A percentile compares a stretch with the other conserved stretches of the same genome.
These are phyloP conservation scores for Pelodiscus sinensis DNA, from an alignment of 2,113 vertebrate species.

Conservation along the genomic window DNA sequence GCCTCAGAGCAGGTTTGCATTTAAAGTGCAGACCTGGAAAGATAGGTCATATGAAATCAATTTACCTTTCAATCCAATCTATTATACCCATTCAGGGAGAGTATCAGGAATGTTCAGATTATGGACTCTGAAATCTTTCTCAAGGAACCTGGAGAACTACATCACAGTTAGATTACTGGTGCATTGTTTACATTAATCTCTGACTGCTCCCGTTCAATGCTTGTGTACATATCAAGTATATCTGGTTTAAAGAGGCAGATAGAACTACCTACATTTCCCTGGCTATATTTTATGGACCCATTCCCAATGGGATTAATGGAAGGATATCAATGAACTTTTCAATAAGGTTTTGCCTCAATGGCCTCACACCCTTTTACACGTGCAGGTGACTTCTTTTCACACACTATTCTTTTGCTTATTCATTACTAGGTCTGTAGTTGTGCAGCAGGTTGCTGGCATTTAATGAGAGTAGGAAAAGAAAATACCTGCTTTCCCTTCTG, in stretches of 20 bases:
- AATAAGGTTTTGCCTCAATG: fast-evolving
- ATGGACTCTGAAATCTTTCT: not conserved
- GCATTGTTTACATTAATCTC: not conserved
- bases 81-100: not conserved
- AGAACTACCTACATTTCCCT: not conserved
- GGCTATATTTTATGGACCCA: not conserved
- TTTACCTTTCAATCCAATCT: not conserved
- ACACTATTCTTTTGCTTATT: not conserved
- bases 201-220: not conserved
- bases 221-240: not conserved
- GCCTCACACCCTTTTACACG: fast-evolving
- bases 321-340: not conserved
- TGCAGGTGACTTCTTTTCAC: not conserved
- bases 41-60: not conserved
- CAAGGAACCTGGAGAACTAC: not conserved
- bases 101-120: not conserved
- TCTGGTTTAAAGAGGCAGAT: not conserved
- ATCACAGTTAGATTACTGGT: not conserved
- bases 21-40: not conserved
- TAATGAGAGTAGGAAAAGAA: not conserved
- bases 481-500: not conserved
- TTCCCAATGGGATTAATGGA: not conserved
- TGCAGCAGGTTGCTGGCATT: not conserved
- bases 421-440: not conserved
- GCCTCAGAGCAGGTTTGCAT: not conserved